Evolutionary conservation across 2,888 invertebrate genomes (phyloP).

Genomic region (Mesodorylaimus sp.): DNA sequence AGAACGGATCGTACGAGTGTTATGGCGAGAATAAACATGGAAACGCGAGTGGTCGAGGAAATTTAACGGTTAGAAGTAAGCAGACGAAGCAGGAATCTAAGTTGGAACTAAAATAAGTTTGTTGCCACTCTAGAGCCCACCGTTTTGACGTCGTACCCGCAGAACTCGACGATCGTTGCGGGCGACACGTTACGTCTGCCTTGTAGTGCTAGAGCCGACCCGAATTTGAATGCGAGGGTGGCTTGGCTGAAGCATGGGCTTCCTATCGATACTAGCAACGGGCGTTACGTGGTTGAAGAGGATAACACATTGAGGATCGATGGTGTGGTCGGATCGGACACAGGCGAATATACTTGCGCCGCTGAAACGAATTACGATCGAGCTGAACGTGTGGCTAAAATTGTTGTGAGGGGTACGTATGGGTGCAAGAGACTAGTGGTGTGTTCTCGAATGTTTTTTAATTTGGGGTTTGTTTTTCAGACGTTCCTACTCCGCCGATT

Average conservation of each 20-base stretch:
- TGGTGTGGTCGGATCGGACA: constrained; percentile 56
- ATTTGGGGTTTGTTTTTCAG: neutral
- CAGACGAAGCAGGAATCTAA: too few species aligned
- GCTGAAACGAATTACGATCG: constrained; percentile 69
- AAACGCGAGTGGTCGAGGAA: constrained; percentile 53
- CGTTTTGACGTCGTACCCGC: neutral
- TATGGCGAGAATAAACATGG: constrained; percentile 76
- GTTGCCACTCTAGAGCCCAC: too few species aligned
- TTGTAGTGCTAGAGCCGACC: constrained; percentile 42
- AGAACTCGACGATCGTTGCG: constrained; percentile 15
- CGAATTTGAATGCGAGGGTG: constrained; percentile 55
- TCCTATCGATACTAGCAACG: constrained; percentile 45
- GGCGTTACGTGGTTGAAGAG: constrained; percentile 41
- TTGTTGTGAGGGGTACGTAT: constrained; percentile 67
- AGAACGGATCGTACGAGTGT: constrained; percentile 71
- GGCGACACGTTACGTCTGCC: constrained; percentile 22
- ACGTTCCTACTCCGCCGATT: neutral
- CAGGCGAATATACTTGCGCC: constrained; percentile 78
- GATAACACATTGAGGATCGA: constrained; percentile 82
- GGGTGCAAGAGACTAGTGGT: too few species aligned
- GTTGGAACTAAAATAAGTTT: too few species aligned
- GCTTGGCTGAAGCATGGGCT: constrained; percentile 72
- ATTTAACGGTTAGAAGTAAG: constrained; percentile 56
- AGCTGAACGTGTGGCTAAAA: constrained; percentile 59
- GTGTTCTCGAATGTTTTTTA: too few species aligned